Percentiles rank a stretch among this genome's conserved stretches.
These are phyloP conservation scores for Brachyhypopomus gauderio DNA, from an alignment of 2,113 vertebrate species.

Conservation along the genomic window DNA sequence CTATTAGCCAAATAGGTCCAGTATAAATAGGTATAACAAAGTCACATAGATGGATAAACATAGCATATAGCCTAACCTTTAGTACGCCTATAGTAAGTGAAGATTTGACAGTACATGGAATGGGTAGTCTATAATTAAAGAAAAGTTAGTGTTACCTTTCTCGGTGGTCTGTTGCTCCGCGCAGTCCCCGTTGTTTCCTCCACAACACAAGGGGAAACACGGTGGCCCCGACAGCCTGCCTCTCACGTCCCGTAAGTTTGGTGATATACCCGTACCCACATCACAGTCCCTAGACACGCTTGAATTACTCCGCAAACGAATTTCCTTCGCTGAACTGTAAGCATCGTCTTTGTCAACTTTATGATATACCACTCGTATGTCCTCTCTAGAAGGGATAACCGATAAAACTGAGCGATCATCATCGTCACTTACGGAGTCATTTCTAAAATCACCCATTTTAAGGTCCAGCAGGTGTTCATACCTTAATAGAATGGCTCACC, in stretches of 20 bases:
- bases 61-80: too few relatives aligned
- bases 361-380: slow-evolving; percentile 59
- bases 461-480: slow-evolving; percentile 69
- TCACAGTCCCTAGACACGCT: slow-evolving; percentile 30
- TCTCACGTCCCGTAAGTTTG: not conserved
- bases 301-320: not conserved
- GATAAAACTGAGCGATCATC: slow-evolving; percentile 50
- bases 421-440: slow-evolving; percentile 43
- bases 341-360: slow-evolving; percentile 60
- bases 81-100: too few relatives aligned
- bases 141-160: slow-evolving; percentile 22
- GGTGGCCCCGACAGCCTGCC: not conserved
- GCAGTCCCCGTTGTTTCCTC: not conserved
- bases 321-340: slow-evolving; percentile 7
- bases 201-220: not conserved
- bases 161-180: not conserved
- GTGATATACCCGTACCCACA: not conserved
- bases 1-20: too few relatives aligned
- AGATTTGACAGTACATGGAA: too few relatives aligned
- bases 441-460: slow-evolving; percentile 65
- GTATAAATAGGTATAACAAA: too few relatives aligned
- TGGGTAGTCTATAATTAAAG: not conserved
- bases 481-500: slow-evolving; percentile 55
- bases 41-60: too few relatives aligned
- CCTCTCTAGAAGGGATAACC: slow-evolving; percentile 44